Evolutionary conservation across 2,113 vertebrate species (phyloP).

Genomic region (Pluvianellus socialis): DNA sequence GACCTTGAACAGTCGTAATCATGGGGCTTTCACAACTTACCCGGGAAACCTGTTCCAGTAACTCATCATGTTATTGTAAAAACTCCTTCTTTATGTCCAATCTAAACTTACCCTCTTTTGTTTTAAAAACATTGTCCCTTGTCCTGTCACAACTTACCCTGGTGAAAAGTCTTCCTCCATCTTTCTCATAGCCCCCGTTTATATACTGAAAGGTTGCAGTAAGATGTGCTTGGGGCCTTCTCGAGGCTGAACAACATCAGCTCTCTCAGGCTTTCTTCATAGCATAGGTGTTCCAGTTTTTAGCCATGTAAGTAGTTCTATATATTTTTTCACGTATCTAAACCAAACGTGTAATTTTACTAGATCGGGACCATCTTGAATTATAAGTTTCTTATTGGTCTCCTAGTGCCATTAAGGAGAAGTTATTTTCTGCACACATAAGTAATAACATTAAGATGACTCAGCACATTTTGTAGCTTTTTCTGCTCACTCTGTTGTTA

Average conservation of each 20-base stretch:
- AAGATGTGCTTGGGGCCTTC: rapidly evolving
- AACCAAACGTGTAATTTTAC: neutral
- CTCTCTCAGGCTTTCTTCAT: neutral
- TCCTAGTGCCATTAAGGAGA: neutral
- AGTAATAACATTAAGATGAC: neutral
- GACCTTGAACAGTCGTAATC: neutral
- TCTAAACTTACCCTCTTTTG: neutral
- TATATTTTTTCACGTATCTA: neutral
- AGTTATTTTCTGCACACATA: neutral
- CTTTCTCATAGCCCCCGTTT: neutral
- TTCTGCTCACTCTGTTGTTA: neutral
- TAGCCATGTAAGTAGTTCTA: neutral
- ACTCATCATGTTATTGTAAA: neutral
- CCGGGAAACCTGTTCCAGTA: neutral
- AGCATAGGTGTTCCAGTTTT: neutral
- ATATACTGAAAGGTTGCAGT: neutral
- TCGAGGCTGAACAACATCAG: neutral
- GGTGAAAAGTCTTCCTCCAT: neutral
- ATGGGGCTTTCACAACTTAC: neutral
- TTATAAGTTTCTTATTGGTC: neutral
- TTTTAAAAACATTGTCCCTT: neutral
- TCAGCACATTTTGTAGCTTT: neutral
- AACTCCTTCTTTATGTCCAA: neutral
- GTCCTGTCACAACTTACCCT: neutral
- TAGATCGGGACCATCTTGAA: neutral